Conservation (phyloP, 2,113 vertebrate species). For the Leptodactylus fuscus region DNA sequence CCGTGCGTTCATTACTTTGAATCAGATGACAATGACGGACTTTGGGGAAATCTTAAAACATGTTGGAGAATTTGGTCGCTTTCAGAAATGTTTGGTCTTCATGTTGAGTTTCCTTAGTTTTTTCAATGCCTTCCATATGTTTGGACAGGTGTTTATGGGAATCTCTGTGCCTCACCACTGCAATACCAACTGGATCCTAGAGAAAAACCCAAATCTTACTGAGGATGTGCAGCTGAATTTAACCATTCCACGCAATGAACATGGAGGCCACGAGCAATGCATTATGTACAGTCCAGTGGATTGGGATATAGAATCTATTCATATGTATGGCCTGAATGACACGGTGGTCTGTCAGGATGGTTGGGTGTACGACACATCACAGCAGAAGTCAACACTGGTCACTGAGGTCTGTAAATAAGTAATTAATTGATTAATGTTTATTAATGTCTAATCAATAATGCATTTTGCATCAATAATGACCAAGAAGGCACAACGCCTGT, state of each 20-base stretch:
- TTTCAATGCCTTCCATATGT: conserved; percentile 76
- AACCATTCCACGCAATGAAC: conserved; percentile 72
- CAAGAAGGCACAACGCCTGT: too few species aligned
- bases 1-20: conserved; percentile 46
- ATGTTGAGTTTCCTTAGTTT: conserved; percentile 71
- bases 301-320: conserved; percentile 74
- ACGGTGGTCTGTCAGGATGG: conserved; percentile 75
- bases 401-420: conserved; percentile 69
- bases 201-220: conserved; percentile 74
- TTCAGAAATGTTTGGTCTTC: conserved; percentile 80
- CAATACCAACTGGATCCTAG: conserved; percentile 82
- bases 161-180: conserved; percentile 76
- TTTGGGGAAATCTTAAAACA: conserved; percentile 76
- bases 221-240: conserved; percentile 73
- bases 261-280: conserved; percentile 78
- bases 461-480: not conserved
- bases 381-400: conserved; percentile 69
- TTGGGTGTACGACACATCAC: conserved; percentile 73
- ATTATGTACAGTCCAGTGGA: conserved; percentile 80
- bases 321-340: conserved; percentile 73
- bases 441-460: not conserved
- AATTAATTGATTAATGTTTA: not conserved
- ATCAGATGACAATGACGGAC: conserved; percentile 68
- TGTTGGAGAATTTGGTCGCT: conserved; percentile 82
- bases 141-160: conserved; percentile 82